Evolutionary conservation across 2,113 vertebrate genomes (phyloP), one percentile per base, ranked within the genome.

Genomic region (Galemys pyrenaicus): DNA sequence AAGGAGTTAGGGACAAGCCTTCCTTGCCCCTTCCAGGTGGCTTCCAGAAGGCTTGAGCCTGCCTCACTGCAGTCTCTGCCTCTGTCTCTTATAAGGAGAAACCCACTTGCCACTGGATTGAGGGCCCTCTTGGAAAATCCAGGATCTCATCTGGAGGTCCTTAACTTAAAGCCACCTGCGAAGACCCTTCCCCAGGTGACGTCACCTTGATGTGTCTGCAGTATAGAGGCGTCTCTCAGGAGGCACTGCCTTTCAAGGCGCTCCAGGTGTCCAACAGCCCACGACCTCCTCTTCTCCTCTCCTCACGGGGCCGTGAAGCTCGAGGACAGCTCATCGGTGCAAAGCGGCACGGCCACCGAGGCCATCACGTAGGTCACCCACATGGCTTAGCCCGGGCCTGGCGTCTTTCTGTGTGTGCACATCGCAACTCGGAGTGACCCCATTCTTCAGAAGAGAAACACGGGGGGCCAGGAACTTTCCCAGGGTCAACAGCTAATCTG

Each of bases 281-380:
- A 19, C 51, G 60, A 44, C 37, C 67, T 2, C 0, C 37, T 77
- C 10, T 77, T 3, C 51, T 51, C 49, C 8, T 51, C 49, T 51
- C 49, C 15, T 51, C 39, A n/a, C 35, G 8, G 6, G n/a, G 32
- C 39, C 6, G 3, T 65, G 71, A 62, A 26, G 2, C 12, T 46
- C n/a, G 26, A 28, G 2, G 67, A 26, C 28, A n/a, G 5, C 7
- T 44, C 46, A 35, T n/a, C n/a, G 10, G n/a, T 60, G 28, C 77
- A 92, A 26, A 20, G 19, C 11, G 37, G 20, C 37, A 22, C 7
- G 22, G 15, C 22, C 88, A 77, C 32, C 54, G 22, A 22, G 13
- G 37, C 51, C 49, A 37, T n/a, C 74, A 9, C 2, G 49, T n/a
- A 19, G 10, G 16, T 30, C 17, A 35, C 0, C 0, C 30, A 6